Conservation (phyloP, 2,797 vertebrate genomes). For the Semaprochilodus insignis region DNA sequence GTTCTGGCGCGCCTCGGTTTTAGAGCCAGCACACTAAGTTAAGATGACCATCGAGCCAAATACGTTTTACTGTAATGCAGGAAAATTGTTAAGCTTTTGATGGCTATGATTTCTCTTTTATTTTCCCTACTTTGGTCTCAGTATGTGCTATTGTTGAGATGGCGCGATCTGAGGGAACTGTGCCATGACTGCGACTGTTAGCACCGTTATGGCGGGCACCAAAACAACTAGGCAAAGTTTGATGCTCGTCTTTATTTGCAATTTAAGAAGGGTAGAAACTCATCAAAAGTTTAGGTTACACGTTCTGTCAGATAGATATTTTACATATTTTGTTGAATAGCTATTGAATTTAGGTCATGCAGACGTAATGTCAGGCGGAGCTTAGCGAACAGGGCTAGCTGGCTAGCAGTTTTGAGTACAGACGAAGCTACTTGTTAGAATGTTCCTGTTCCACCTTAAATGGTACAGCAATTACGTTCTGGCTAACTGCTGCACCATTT, state of each 20-base stretch:
- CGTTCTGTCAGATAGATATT: background rate
- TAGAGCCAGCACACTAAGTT: too few relatives aligned
- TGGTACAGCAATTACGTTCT: too few relatives aligned
- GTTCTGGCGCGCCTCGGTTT: conserved; percentile 6
- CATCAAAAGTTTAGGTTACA: background rate
- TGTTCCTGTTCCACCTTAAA: too few relatives aligned
- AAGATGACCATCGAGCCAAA: background rate
- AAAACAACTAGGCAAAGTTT: background rate
- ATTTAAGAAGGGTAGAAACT: background rate
- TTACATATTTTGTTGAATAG: background rate
- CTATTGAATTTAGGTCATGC: background rate
- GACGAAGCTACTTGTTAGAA: too few relatives aligned
- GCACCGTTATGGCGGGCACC: conserved; percentile 48
- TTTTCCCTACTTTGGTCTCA: background rate
- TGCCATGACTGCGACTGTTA: background rate
- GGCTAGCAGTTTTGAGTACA: background rate
- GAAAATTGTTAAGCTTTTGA: background rate
- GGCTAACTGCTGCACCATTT: too few relatives aligned
- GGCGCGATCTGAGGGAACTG: conserved; percentile 1
- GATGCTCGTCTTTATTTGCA: background rate
- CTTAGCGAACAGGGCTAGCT: background rate
- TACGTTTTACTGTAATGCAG: background rate
- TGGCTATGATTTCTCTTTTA: background rate
- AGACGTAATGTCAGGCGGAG: background rate
- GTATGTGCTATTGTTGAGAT: background rate